Percentiles rank a stretch among this genome's conserved stretches.
These are phyloP conservation scores for Microcebus jonahi DNA, from an alignment of 2,113 vertebrate species.

Conservation along the genomic window DNA sequence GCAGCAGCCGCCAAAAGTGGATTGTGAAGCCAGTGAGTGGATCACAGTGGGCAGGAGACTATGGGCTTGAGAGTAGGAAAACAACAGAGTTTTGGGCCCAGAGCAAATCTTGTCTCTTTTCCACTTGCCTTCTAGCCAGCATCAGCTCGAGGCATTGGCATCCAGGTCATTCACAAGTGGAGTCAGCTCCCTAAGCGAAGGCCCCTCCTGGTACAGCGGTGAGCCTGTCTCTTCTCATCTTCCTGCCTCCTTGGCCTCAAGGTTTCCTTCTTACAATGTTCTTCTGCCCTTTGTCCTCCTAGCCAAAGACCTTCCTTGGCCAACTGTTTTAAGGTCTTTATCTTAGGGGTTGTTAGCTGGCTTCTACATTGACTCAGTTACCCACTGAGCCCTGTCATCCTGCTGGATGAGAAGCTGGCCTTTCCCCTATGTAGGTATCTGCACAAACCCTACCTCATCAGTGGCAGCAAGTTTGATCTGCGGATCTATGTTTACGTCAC, in stretches of 20 bases:
- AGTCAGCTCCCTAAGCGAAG: slow-evolving; percentile 96
- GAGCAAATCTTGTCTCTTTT: slow-evolving; percentile 24
- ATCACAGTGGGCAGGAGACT: not conserved
- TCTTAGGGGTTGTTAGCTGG: not conserved
- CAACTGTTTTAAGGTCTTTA: not conserved
- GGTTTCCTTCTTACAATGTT: not conserved
- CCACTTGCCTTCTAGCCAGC: slow-evolving; percentile 89
- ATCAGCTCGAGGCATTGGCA: slow-evolving; percentile 96
- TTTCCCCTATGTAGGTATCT: slow-evolving; percentile 89
- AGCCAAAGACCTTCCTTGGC: not conserved
- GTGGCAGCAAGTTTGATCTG: slow-evolving; percentile 97
- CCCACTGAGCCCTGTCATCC: not conserved
- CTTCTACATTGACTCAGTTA: not conserved
- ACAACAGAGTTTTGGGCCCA: not conserved
- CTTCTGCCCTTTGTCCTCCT: not conserved
- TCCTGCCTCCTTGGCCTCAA: not conserved
- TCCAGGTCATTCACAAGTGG: slow-evolving; percentile 99
- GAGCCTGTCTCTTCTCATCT: slow-evolving; percentile 43
- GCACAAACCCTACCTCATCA: slow-evolving; percentile 99
- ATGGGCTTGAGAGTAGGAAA: not conserved
- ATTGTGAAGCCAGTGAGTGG: slow-evolving; percentile 96
- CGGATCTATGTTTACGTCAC: slow-evolving; percentile 98
- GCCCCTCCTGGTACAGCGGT: slow-evolving; percentile 97
- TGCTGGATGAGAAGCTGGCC: not conserved
- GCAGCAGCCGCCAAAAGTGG: slow-evolving; percentile 93